phyloP scores from a whole-genome alignment of 35 echinoderm and acorn worm species.

The Apostichopus californicus region DNA sequence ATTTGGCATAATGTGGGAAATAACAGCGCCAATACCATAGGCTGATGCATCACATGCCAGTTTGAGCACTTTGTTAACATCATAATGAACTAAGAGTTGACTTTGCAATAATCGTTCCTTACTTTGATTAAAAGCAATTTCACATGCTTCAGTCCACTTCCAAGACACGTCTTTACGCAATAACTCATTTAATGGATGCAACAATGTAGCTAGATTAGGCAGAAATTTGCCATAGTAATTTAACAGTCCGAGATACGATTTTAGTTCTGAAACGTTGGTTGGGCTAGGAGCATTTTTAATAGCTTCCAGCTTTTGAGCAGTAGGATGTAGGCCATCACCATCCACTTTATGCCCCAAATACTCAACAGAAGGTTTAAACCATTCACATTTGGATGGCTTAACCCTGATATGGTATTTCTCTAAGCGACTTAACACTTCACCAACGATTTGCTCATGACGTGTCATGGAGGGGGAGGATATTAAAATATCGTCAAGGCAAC shows the following conservation, averaged over 20 bases:
- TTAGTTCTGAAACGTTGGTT: conserved; percentile 33
- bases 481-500: conserved; percentile 67
- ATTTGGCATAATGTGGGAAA: conserved; percentile 65
- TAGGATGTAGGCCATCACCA: conserved; percentile 54
- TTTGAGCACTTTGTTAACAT: conserved; percentile 38
- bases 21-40: conserved; percentile 65
- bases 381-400: conserved; percentile 58
- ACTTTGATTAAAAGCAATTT: conserved; percentile 47
- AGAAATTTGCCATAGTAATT: conserved; percentile 68
- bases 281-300: conserved; percentile 48
- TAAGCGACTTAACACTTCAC: conserved; percentile 45
- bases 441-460: background rate
- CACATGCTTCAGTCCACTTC: conserved; percentile 59
- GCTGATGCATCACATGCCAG: conserved; percentile 67
- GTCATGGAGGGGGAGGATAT: conserved; percentile 33
- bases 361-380: conserved; percentile 38
- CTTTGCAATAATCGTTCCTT: conserved; percentile 40
- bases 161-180: conserved; percentile 55
- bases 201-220: conserved; percentile 41
- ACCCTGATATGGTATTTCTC: conserved; percentile 58
- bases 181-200: conserved; percentile 61
- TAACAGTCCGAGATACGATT: conserved; percentile 56
- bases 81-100: conserved; percentile 69
- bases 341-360: conserved; percentile 57
- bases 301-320: conserved; percentile 49